Base-by-base conservation (phyloP, 2,113 vertebrate genomes). In the Brachirus orientalis region DNA sequence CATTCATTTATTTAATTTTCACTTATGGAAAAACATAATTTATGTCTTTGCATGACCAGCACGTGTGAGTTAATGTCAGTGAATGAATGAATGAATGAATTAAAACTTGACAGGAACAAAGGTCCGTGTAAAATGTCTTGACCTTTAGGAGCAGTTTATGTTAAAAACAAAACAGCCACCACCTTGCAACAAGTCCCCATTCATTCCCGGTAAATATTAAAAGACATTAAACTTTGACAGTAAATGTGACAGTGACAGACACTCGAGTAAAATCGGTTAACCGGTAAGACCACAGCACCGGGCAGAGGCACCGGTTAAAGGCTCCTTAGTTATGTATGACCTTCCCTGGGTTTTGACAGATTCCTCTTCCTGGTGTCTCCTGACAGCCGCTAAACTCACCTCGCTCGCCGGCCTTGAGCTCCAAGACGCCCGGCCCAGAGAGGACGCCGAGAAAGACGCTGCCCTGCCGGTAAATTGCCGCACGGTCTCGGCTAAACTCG, bases 291-390 rank as follows among this genome's bases (percentile, higher is more conserved):
- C 28, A 28, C 28, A 28, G 3, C 28, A 28, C 28, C 0, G 28
- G 3, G 28, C 2, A 28, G 28, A 28, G 28, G 1, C 1, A 3
- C 3, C 0, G 40, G 8, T 17, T 50, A 41, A 22, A 50, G 35
- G 48, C 33, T 40, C 16, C 7, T 10, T 13, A n/a, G 45, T 1
- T 13, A 8, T 38, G 61, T 8, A n/a, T 92, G 91, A 92, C 91
- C 91, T 92, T 92, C 86, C 81, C 1, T 41, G 52, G 16, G n/a
- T n/a, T 69, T 16, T 77, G 67, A 65, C 79, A 75, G 75, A 20
- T n/a, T 22, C 47, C 54, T 17, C 36, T 28, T 13, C 69, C 47
- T 19, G 57, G 35, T 8, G 52, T 10, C 35, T 10, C 35, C 36
- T 43, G 14, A 43, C 40, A 2, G 11, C 28, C 20, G 10, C 14